Evolutionary conservation across 64 coral and sea anemone genomes (phyloP).

Genomic region (Montipora sp.): DNA sequence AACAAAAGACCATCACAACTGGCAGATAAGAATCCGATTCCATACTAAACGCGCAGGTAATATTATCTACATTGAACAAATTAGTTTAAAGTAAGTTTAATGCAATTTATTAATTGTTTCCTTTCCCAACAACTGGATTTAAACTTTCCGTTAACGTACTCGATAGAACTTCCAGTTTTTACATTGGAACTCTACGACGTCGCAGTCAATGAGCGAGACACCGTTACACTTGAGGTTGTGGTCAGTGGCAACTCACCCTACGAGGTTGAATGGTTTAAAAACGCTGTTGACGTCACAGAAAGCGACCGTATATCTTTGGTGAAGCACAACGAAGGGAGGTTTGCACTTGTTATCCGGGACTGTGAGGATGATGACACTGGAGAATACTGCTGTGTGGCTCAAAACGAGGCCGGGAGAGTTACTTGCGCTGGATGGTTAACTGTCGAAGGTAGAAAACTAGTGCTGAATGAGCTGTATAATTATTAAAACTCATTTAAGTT

Average conservation of each 20-base stretch:
- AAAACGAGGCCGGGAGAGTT: slow-evolving; percentile 79
- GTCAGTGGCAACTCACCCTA: slow-evolving; percentile 57
- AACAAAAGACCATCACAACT: no score
- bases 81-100: no score
- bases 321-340: slow-evolving; percentile 53
- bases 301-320: slow-evolving; percentile 29
- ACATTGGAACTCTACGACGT: slow-evolving; percentile 61
- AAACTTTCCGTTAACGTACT: not conserved
- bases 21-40: no score
- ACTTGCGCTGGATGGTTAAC: slow-evolving; percentile 80
- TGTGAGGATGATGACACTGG: slow-evolving; percentile 90
- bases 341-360: slow-evolving; percentile 68
- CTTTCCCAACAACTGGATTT: not conserved
- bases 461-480: no score
- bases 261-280: slow-evolving; percentile 84
- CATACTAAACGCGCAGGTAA: no score
- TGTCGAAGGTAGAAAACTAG: slow-evolving; percentile 60
- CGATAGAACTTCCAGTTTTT: slow-evolving; percentile 56
- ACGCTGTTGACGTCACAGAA: slow-evolving; percentile 66
- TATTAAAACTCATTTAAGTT: not conserved
- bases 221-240: slow-evolving; percentile 66
- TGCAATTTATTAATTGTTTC: no score
- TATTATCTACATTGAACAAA: no score
- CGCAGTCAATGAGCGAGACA: slow-evolving; percentile 61
- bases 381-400: slow-evolving; percentile 93